These are phyloP conservation scores for Andrena marginata DNA, from an alignment of 2,888 invertebrate genomes.

Conservation along the genomic window DNA sequence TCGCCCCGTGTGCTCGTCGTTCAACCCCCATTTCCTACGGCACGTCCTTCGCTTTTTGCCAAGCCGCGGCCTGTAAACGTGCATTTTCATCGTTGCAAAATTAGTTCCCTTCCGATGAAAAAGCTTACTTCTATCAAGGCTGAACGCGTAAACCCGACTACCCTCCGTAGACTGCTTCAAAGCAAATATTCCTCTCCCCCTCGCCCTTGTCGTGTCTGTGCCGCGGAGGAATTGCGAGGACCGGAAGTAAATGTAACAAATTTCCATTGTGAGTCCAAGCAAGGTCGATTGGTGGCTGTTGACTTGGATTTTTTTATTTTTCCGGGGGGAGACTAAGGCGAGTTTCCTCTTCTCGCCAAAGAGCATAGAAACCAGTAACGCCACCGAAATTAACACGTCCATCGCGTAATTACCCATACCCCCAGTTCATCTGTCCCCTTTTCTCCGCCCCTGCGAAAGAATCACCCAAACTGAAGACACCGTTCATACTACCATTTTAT, in stretches of 20 bases:
- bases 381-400: too few species aligned
- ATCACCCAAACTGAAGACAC: conserved; percentile 38
- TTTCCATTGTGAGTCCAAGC: conserved; percentile 56
- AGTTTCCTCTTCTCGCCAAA: too few species aligned
- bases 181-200: conserved; percentile 60
- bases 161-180: conserved; percentile 62
- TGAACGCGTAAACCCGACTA: conserved; percentile 27
- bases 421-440: conserved; percentile 7
- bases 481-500: conserved; percentile 63
- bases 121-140: conserved; percentile 69
- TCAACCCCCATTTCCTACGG: conserved; percentile 17
- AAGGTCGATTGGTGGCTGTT: conserved; percentile 6
- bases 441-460: conserved; percentile 29
- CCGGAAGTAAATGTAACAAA: conserved; percentile 56
- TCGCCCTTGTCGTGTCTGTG: background rate
- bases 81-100: conserved; percentile 73
- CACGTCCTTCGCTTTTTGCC: conserved; percentile 22
- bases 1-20: conserved; percentile 5
- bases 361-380: too few species aligned
- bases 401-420: conserved; percentile 58
- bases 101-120: conserved; percentile 71
- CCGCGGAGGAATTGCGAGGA: conserved; percentile 56
- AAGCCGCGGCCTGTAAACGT: conserved; percentile 69
- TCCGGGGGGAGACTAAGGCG: background rate
- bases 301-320: conserved; percentile 12